These are phyloP conservation scores for Calephelis nemesis DNA, from an alignment of 1,140 invertebrate genomes.

Conservation along the genomic window DNA sequence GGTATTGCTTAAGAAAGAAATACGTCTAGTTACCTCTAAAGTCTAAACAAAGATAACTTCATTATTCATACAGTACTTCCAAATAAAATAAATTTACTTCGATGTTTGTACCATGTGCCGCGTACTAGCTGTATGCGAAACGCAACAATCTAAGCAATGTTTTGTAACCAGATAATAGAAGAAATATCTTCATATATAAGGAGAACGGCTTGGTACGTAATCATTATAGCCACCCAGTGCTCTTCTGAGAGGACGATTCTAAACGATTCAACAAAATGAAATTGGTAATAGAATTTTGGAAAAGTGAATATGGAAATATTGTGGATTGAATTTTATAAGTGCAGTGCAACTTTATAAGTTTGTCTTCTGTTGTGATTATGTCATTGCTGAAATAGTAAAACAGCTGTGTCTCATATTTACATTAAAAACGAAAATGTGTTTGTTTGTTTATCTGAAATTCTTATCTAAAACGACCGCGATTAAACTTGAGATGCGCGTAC, in stretches of 20 bases:
- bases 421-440: too few relatives aligned
- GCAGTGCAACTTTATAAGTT: not conserved
- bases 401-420: too few relatives aligned
- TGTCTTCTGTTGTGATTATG: too few relatives aligned
- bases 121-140: not conserved
- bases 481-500: too few relatives aligned
- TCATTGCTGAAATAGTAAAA: too few relatives aligned
- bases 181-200: conserved; percentile 73
- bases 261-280: conserved; percentile 58
- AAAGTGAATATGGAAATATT: conserved; percentile 18
- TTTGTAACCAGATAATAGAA: conserved; percentile 69
- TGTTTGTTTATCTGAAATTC: too few relatives aligned
- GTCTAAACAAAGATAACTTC: too few relatives aligned
- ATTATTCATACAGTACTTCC: too few relatives aligned
- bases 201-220: conserved; percentile 59
- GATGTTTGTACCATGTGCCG: conserved; percentile 3
- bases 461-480: too few relatives aligned
- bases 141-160: conserved; percentile 38
- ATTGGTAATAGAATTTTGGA: conserved; percentile 55
- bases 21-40: too few relatives aligned
- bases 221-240: conserved; percentile 57
- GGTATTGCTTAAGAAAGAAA: too few relatives aligned
- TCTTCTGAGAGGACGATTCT: conserved; percentile 50
- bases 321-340: not conserved
- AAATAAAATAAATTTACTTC: not conserved